A percentile compares a stretch with the other conserved stretches of the same genome.
Evolutionary conservation across 2,888 invertebrate species (phyloP).

Genomic region (Drosophila infuscata): DNA sequence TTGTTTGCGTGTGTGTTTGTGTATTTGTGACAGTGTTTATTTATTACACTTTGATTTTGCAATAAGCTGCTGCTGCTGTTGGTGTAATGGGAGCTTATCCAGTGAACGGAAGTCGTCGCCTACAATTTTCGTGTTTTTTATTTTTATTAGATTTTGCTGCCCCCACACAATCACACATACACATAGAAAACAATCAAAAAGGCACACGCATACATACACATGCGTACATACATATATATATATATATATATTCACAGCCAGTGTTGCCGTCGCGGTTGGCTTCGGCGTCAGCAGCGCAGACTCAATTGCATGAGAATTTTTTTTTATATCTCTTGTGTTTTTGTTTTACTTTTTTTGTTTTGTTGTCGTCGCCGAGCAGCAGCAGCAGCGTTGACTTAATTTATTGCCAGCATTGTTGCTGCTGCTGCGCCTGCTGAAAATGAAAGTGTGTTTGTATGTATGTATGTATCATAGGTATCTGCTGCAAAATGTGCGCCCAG

Average conservation of each 20-base stretch:
- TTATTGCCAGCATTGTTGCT: conserved; percentile 69
- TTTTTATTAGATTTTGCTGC: conserved; percentile 60
- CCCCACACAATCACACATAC: conserved; percentile 46
- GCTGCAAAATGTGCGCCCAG: conserved; percentile 49
- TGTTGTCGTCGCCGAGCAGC: conserved; percentile 59
- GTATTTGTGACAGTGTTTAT: conserved; percentile 54
- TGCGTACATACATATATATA: conserved; percentile 27
- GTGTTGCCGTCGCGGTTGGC: conserved; percentile 33
- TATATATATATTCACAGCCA: conserved; percentile 35
- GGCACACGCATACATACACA: conserved; percentile 36
- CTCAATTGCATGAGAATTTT: conserved; percentile 76
- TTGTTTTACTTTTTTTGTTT: conserved; percentile 61
- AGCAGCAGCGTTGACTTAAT: conserved; percentile 61
- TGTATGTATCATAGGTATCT: conserved; percentile 16
- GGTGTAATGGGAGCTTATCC: conserved; percentile 66
- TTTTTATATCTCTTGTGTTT: conserved; percentile 46
- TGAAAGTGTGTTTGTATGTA: conserved; percentile 67
- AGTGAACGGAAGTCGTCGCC: conserved; percentile 77
- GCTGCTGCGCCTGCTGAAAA: conserved; percentile 68
- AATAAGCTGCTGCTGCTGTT: conserved; percentile 58
- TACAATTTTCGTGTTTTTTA: conserved; percentile 74
- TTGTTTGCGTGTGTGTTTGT: conserved; percentile 16
- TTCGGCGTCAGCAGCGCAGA: conserved; percentile 53
- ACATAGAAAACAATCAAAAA: conserved; percentile 49
- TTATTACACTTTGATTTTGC: conserved; percentile 75